A percentile compares a stretch with the other conserved stretches of the same genome.
phyloP scores from a whole-genome alignment of 2,113 vertebrate genomes.

The Eclectus roratus region DNA sequence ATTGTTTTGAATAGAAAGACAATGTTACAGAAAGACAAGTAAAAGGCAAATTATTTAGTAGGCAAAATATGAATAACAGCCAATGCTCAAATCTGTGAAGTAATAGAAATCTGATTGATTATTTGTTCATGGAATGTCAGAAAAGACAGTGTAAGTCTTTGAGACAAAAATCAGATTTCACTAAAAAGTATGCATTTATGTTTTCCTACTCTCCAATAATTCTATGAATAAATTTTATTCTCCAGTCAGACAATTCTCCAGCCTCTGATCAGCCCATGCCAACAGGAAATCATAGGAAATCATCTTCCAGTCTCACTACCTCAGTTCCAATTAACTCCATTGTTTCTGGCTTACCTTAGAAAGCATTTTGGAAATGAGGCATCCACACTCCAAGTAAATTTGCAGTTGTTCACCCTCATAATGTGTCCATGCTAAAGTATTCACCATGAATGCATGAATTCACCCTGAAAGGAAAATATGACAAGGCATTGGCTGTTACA shows the following conservation, averaged over 20 bases:
- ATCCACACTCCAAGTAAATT: neutral
- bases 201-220: neutral
- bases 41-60: neutral
- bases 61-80: neutral
- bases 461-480: neutral
- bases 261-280: neutral
- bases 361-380: neutral
- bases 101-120: neutral
- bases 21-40: neutral
- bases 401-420: neutral
- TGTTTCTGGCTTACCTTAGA: neutral
- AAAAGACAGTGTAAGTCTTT: neutral
- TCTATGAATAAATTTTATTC: rapidly evolving
- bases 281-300: neutral
- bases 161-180: neutral
- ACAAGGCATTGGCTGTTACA: neutral
- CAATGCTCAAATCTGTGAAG: neutral
- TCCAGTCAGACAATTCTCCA: neutral
- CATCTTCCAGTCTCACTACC: neutral
- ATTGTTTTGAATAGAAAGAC: neutral
- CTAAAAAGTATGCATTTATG: neutral
- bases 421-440: neutral
- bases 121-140: neutral
- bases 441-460: neutral
- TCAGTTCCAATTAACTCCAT: neutral